phyloP scores from a whole-genome alignment of 2,888 invertebrate genomes.

The Amblyteles armatorius region DNA sequence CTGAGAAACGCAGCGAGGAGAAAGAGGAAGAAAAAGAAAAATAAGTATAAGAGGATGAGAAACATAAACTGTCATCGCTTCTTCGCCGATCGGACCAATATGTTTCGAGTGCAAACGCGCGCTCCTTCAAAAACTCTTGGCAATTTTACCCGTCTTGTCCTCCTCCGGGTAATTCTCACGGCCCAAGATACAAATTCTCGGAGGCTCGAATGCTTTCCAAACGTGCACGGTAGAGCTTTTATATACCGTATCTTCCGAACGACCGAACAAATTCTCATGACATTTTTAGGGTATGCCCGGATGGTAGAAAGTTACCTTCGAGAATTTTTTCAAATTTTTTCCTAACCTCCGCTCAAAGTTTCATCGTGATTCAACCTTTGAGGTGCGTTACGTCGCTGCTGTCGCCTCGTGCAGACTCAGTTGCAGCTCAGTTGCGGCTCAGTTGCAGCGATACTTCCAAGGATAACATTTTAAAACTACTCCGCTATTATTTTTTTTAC shows the following conservation, averaged over 20 bases:
- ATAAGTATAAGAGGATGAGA: neutral
- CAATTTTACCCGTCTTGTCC: slow-evolving; percentile 6
- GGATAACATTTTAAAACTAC: too few relatives aligned
- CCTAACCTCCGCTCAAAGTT: neutral
- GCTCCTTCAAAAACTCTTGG: slow-evolving; percentile 16
- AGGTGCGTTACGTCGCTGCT: neutral
- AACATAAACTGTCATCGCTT: slow-evolving; percentile 35
- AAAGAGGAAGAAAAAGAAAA: slow-evolving; percentile 3
- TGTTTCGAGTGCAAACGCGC: slow-evolving; percentile 45
- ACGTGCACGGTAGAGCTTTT: neutral
- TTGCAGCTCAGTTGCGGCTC: too few relatives aligned
- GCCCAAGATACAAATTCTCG: neutral
- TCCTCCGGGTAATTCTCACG: slow-evolving; percentile 29
- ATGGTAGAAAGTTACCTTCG: neutral
- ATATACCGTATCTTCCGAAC: neutral
- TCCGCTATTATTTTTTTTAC: too few relatives aligned
- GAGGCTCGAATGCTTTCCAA: neutral
- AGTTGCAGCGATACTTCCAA: too few relatives aligned
- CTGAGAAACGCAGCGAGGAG: slow-evolving; percentile 31
- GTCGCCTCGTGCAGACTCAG: neutral
- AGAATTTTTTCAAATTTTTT: neutral
- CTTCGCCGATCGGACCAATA: slow-evolving; percentile 21
- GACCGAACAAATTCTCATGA: neutral
- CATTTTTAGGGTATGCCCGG: neutral
- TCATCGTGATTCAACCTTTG: neutral